These are phyloP conservation scores for Rhegmatorhina hoffmannsi DNA, from an alignment of 2,113 vertebrate species.

Conservation along the genomic window DNA sequence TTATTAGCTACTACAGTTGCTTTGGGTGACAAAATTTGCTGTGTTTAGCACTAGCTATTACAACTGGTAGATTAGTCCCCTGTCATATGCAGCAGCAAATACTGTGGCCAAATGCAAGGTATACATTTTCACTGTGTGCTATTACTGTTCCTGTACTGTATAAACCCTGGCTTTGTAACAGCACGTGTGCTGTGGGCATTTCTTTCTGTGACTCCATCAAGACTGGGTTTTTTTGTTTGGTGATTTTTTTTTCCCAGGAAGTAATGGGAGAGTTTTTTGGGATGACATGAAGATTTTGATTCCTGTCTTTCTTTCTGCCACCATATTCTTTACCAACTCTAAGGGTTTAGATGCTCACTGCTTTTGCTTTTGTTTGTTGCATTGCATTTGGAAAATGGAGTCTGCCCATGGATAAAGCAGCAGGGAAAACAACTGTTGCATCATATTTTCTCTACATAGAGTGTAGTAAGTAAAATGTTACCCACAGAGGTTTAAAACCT, in stretches of 20 bases:
- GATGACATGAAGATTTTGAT: not conserved
- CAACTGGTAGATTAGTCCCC: not conserved
- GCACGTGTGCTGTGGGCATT: not conserved
- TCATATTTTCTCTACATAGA: not conserved
- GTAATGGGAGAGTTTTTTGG: not conserved
- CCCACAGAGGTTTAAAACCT: not conserved
- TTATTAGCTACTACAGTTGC: not conserved
- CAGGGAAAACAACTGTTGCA: not conserved
- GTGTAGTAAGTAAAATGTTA: not conserved
- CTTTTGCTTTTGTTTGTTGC: not conserved
- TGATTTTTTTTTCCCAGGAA: not conserved
- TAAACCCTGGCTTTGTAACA: not conserved
- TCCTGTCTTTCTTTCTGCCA: not conserved
- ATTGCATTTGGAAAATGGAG: not conserved
- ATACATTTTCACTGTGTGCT: not conserved
- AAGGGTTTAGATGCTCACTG: not conserved
- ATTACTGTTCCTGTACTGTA: not conserved
- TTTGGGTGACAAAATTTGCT: slow-evolving; percentile 4
- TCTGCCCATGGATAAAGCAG: not conserved
- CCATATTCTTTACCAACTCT: not conserved
- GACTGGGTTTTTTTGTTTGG: not conserved
- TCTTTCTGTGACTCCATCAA: not conserved
- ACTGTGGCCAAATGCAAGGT: not conserved
- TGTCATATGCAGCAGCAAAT: not conserved
- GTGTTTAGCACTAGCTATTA: not conserved